These are phyloP conservation scores for Miichthys miiuy DNA, from an alignment of 2,797 vertebrate species.

Conservation along the genomic window DNA sequence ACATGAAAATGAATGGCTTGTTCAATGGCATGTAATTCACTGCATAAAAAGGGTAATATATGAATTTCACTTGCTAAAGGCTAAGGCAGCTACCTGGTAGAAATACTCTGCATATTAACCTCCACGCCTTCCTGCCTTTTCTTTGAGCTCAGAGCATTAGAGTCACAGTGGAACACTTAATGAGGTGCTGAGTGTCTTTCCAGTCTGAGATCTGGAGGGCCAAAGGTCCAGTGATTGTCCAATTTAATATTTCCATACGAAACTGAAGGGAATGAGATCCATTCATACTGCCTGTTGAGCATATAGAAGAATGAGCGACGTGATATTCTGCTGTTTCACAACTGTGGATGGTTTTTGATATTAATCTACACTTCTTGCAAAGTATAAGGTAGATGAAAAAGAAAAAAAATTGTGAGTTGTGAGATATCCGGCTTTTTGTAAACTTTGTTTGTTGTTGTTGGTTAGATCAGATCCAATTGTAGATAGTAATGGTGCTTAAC, in stretches of 20 bases:
- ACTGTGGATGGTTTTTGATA: constrained; percentile 48
- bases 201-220: constrained; percentile 44
- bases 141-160: constrained; percentile 29
- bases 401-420: background rate
- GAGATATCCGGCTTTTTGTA: background rate
- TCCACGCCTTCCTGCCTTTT: constrained; percentile 31
- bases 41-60: background rate
- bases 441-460: constrained; percentile 17
- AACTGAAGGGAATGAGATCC: background rate
- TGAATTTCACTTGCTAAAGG: constrained; percentile 11
- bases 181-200: constrained; percentile 63
- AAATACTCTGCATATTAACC: constrained; percentile 50
- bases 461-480: constrained; percentile 22
- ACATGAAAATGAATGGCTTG: background rate
- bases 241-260: constrained; percentile 13
- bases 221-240: constrained; percentile 26
- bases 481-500: constrained; percentile 31
- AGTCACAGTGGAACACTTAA: constrained; percentile 53
- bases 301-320: background rate
- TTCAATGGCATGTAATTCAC: background rate
- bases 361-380: constrained; percentile 16
- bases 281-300: background rate
- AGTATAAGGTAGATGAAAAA: background rate
- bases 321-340: background rate
- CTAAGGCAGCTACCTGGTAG: constrained; percentile 46